Base-by-base conservation (phyloP, 2,113 vertebrate genomes). In the Etheostoma cragini region DNA sequence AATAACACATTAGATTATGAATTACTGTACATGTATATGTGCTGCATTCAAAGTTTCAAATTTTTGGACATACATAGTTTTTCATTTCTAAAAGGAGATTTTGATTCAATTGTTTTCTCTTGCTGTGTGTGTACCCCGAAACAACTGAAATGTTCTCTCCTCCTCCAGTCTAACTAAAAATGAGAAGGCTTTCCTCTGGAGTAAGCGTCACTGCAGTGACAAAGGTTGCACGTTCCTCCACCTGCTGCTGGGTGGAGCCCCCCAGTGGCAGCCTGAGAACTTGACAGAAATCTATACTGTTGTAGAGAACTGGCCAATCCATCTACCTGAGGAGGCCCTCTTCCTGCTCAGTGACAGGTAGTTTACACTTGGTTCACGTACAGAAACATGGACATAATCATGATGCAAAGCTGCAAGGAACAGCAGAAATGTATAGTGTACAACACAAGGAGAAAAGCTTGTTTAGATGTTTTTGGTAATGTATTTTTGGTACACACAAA, bases 151-250 rank as follows among this genome's bases (percentile, higher is more conserved):
- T 26, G 3, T 17, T 73, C 17, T 58, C 22, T 78, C 5, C 1
- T 52, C 65, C 33, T 17, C 4, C 72, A 98, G 97, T 62, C 94
- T 98, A 42, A 94, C 95, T 5, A 87, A 95, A 45, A 95, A 96
- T 16, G 96, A 98, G 83, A 97, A 85, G 83, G 91, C 93, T 74
- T 94, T 96, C 68, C 91, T 97, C 50, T 97, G 96, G 97, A 95
- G 93, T 85, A 97, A 96, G 83, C 94, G 94, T 10, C 83, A 90
- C 84, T 90, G 64, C 49, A 93, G 94, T 49, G 94, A 91, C 78
- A 86, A 89, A 62, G 85, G 86, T 33, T 96, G 83, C 65, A 94
- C 95, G 7, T 94, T 90, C n/a, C 93, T 97, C 47, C 95, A 97
- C 65, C 75, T 98, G 80, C 42, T 97, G 46, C 88, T 97, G 86